Evolutionary conservation across 2,888 invertebrate genomes (phyloP).

Genomic region (Drosophila hamatofila): DNA sequence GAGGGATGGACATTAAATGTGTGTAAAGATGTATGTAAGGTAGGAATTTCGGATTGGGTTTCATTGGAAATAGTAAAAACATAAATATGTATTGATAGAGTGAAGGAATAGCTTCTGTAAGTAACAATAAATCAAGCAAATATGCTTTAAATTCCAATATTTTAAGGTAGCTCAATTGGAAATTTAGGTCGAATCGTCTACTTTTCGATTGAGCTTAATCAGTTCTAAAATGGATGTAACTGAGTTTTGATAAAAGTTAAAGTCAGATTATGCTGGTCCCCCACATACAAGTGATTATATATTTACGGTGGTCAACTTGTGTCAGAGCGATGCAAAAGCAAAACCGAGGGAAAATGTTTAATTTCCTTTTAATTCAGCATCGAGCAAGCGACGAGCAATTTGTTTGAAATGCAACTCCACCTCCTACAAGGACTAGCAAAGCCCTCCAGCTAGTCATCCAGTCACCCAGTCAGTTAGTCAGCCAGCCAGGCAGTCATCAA

Average conservation of each 20-base stretch:
- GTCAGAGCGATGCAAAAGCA: slow-evolving; percentile 34
- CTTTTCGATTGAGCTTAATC: neutral
- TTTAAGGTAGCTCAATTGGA: neutral
- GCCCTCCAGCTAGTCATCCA: slow-evolving; percentile 28
- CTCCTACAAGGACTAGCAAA: slow-evolving; percentile 5
- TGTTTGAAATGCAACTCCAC: slow-evolving; percentile 51
- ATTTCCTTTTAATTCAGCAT: slow-evolving; percentile 65
- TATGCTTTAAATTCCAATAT: neutral
- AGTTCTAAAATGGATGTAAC: neutral
- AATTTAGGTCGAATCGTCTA: neutral
- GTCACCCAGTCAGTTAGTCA: neutral
- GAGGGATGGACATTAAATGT: slow-evolving; percentile 66
- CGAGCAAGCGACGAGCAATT: neutral
- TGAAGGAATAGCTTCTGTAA: neutral
- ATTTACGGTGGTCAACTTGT: slow-evolving; percentile 47
- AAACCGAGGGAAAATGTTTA: slow-evolving; percentile 68
- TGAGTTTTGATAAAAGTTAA: slow-evolving; percentile 1
- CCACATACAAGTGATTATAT: slow-evolving; percentile 29
- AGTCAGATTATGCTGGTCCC: slow-evolving; percentile 39
- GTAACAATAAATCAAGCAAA: neutral
- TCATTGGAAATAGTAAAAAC: slow-evolving; percentile 13
- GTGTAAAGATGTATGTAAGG: slow-evolving; percentile 16
- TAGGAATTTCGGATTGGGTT: neutral
- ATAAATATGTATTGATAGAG: slow-evolving; percentile 4
- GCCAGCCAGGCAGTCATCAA: slow-evolving; percentile 14